Base-by-base conservation (phyloP, 1,140 invertebrate genomes). In the Octopus bimaculoides region DNA sequence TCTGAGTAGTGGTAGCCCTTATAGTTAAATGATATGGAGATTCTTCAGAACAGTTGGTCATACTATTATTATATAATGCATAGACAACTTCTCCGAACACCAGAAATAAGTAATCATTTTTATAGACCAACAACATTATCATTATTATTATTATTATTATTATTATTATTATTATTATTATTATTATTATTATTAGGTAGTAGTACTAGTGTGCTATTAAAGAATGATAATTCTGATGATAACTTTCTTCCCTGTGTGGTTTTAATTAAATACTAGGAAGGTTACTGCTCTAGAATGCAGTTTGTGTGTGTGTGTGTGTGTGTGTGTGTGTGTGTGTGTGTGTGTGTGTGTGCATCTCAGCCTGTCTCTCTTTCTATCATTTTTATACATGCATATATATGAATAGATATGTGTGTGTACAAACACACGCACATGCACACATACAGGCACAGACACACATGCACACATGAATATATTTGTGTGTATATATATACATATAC, bases 271-370 rank as follows among this genome's bases (percentile, higher is more conserved):
- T 61, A 10, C 56, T 9, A 61, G 56, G 17, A 61, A 61, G 9
- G 17, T 61, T 3, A 10, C 17, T 61, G 56, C 9, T 61, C 17
- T 61, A 10, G 9, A 10, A 10, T 17, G 9, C 1, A 61, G 17
- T 81, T n/a, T 75, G 1, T 81, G 71, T 75, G 52, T 81, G 53
- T 74, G 78, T 56, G 52, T 75, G 78, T 61, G 80, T 54, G 78
- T 14, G 26, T 73, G 80, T 6, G 52, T 61, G 80, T 56, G 78
- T 75, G 78, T 55, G 73, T 81, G 78, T 61, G 54, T 80, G 80
- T 79, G 80, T 79, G 69, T 74, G 69, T 75, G 52, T 75, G 55
- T 79, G 76, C n/a, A 74, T 78, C 41, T 78, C n/a, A 52, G 52
- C n/a, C 14, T 74, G 54, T 79, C 26, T 75, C 12, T 77, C 26